Evolutionary conservation across 2,797 vertebrate genomes (phyloP), one percentile per base, ranked within the genome.

Genomic region (Heliangelus exortis): DNA sequence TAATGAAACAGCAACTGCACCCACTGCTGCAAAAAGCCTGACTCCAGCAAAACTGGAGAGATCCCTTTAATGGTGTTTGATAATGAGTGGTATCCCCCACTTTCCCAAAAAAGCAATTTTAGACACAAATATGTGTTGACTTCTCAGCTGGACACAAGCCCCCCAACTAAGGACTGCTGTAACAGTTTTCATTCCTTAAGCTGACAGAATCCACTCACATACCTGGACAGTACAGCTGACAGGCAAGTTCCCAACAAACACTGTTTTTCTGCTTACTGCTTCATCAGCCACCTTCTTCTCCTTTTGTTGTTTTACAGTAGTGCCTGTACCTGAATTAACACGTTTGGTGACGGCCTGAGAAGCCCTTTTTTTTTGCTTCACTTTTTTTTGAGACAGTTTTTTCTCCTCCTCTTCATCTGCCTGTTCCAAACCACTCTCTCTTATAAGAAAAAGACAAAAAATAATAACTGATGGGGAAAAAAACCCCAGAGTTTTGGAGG

Each of bases 211-310:
- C 7, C 13, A 4, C 21, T 50, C 50, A 88, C 84, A 4, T 73
- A 99, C 99, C 99, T 99, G 98, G 94, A 97, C 97, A 68, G 98
- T 98, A 96, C 97, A 99, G 74, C 39, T 95, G 77, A 98, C 34
- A 12, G 99, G 99, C 78, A 99, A 96, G 95, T 99, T 99, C 8
- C 99, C 99, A 15, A 99, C 98, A 96, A 99, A 99, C 93, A 99
- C 97, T 0, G 99, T 99, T 94, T 99, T 98, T 82, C 97, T 98
- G 41, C 95, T 98, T 10, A 96, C 68, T 3, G 51, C 95, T 81
- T 99, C 98, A 50, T 98, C 97, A 29, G 67, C 12, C 83, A 96
- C 84, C 79, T 69, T 63, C 92, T 97, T 98, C 72, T 34, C 59
- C 84, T 96, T 97, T 5, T 47, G 47, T 59, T 95, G 97, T 94